These are phyloP conservation scores for Empidonax traillii DNA, from an alignment of 2,113 vertebrate genomes.

Conservation along the genomic window DNA sequence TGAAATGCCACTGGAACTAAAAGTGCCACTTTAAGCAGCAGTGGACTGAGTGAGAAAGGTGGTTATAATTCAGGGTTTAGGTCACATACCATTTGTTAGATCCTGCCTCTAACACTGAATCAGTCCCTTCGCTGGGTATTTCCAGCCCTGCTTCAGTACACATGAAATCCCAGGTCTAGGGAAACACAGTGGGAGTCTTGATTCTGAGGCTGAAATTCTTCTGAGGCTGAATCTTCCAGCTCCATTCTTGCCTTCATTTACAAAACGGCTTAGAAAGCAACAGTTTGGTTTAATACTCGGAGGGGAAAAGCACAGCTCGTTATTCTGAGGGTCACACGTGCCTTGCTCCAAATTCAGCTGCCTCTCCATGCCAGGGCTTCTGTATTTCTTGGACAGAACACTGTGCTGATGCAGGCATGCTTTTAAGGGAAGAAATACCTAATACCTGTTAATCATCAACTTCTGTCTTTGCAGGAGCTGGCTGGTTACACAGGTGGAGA, in stretches of 20 bases:
- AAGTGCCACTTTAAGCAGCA: background rate
- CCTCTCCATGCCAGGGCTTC: background rate
- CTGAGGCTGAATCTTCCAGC: background rate
- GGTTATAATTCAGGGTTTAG: background rate
- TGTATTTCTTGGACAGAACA: background rate
- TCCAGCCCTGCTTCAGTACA: background rate
- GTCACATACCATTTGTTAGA: background rate
- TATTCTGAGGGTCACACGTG: background rate
- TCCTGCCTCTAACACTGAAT: background rate
- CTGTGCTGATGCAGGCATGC: background rate
- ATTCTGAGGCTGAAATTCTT: background rate
- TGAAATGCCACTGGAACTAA: background rate
- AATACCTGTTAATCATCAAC: background rate
- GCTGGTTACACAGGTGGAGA: slow-evolving; percentile 94
- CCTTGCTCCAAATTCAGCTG: background rate
- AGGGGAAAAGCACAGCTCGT: background rate
- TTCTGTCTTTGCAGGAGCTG: slow-evolving; percentile 79
- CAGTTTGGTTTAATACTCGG: background rate
- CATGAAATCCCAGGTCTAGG: background rate
- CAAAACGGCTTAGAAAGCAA: background rate
- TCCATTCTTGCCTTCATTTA: background rate
- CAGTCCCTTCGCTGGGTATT: background rate
- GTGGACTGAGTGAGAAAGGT: background rate
- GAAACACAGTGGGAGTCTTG: background rate
- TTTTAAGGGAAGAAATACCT: background rate